phyloP scores from a whole-genome alignment of 2,888 invertebrate genomes.

The Eucriotettix oculatus region DNA sequence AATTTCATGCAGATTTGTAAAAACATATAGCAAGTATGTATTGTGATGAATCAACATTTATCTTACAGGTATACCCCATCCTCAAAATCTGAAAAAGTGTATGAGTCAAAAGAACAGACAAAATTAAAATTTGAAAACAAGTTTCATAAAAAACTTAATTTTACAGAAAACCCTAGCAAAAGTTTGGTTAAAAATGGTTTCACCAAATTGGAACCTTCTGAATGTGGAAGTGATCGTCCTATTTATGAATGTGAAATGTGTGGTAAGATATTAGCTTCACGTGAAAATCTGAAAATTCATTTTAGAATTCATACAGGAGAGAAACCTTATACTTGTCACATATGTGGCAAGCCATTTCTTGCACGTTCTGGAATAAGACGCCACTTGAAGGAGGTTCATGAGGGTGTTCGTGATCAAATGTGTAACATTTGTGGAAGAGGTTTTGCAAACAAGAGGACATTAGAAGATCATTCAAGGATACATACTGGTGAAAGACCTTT shows the following conservation, averaged over 20 bases:
- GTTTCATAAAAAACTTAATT: too few relatives aligned
- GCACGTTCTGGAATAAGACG: constrained; percentile 3
- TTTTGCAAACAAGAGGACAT: constrained; percentile 32
- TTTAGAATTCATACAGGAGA: constrained; percentile 7
- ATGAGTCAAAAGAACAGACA: too few relatives aligned
- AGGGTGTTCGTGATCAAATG: constrained; percentile 26
- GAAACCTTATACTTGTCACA: constrained; percentile 4
- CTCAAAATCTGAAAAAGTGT: too few relatives aligned
- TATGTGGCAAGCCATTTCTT: constrained; percentile 3
- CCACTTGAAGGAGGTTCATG: constrained; percentile 33
- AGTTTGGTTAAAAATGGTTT: too few relatives aligned
- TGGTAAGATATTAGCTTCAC: constrained; percentile 4
- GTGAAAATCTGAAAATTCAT: constrained; percentile 4
- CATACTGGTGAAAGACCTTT: constrained; percentile 11
- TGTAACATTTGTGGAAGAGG: constrained; percentile 31
- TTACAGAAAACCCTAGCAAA: too few relatives aligned
- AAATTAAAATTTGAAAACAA: too few relatives aligned
- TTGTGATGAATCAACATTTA: too few relatives aligned
- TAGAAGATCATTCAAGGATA: constrained; percentile 20
- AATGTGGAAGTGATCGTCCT: constrained; percentile 1
- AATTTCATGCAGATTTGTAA: too few relatives aligned
- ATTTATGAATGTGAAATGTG: constrained; percentile 6
- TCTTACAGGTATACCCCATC: too few relatives aligned
- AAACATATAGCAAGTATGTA: too few relatives aligned
- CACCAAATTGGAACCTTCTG: background rate